Conservation (phyloP, 2,113 vertebrate species). For the Lamprologus tigripictilis region DNA sequence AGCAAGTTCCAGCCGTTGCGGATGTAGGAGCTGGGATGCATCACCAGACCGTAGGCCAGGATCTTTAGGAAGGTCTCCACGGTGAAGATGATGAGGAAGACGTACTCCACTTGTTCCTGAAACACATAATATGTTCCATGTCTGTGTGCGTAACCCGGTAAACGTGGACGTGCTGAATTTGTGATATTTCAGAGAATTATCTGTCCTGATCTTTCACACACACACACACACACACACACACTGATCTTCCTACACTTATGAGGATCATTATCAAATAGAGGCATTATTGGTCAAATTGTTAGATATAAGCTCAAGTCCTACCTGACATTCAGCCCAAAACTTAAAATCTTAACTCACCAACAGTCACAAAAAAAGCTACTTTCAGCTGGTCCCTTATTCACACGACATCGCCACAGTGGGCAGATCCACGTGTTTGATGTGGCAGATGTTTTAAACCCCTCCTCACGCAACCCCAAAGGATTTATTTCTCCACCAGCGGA, state of each 20-base stretch:
- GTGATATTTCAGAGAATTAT: not conserved
- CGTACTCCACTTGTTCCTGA: slow-evolving; percentile 90
- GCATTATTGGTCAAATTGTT: rapidly evolving
- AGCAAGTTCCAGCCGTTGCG: slow-evolving; percentile 93
- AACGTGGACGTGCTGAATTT: rapidly evolving
- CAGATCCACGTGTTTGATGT: not conserved
- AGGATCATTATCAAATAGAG: not conserved
- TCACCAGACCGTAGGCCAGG: slow-evolving; percentile 87
- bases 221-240: not conserved
- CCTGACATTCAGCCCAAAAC: not conserved
- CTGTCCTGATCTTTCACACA: not conserved
- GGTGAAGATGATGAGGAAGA: slow-evolving; percentile 93
- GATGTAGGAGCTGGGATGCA: slow-evolving; percentile 91
- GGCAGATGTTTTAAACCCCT: not conserved
- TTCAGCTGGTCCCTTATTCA: not conserved
- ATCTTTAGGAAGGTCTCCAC: slow-evolving; percentile 92
- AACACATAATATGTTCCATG: not conserved
- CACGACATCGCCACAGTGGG: not conserved
- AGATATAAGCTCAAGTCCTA: not conserved
- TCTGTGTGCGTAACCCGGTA: not conserved
- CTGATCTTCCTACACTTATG: not conserved
- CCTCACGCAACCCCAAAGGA: not conserved
- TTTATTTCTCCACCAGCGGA: not conserved
- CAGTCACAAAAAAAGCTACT: not conserved
- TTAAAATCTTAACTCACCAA: not conserved